Evolutionary conservation across 2,113 vertebrate species (phyloP), one percentile per base, ranked within the genome.

Genomic region (Corythornis cristatus): DNA sequence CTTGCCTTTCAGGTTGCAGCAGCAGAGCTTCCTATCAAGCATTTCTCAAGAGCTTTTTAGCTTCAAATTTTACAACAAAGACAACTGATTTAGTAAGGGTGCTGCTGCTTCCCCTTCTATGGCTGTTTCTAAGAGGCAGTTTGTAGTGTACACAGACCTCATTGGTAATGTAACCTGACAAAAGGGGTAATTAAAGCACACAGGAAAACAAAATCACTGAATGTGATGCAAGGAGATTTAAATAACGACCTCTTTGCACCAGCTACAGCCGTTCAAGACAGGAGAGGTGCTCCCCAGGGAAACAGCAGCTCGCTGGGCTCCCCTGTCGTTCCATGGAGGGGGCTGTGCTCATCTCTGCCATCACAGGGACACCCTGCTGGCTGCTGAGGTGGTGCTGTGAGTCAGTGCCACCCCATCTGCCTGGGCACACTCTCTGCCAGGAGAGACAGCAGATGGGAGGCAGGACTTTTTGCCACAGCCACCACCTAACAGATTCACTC

Each of bases 31-130:
- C 56, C 68, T 75, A 93, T 74, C 68, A 83, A 76, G 89, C 43
- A 72, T 81, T 95, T 86, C 86, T 89, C 42, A 76, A 86, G 83
- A 73, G 79, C 90, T 86, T 95, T 87, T 93, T 65, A 75, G 74
- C 85, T 81, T 91, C 79, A 53, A 72, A 86, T 67, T 94, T 83
- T 70, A 77, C 81, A 43, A 74, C 83, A 91, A 83, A 65, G 70
- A 82, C 53, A 94, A 81, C 35, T 89, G 91, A 95, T 94, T 95
- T 88, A 58, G 42, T 81, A 87, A 86, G 86, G 33, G 37, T 89
- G 89, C 78, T 85, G 86, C 83, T 73, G 56, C 81, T 89, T 90
- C 50, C 75, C 70, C 74, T 88, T 75, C 50, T 54, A 80, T 35
- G 46, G 54, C 77, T 72, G 53, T 72, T 84, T 68, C 89, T 81